Conservation (phyloP, 1,140 invertebrate genomes). For the Plectrocnemia conspersa region DNA sequence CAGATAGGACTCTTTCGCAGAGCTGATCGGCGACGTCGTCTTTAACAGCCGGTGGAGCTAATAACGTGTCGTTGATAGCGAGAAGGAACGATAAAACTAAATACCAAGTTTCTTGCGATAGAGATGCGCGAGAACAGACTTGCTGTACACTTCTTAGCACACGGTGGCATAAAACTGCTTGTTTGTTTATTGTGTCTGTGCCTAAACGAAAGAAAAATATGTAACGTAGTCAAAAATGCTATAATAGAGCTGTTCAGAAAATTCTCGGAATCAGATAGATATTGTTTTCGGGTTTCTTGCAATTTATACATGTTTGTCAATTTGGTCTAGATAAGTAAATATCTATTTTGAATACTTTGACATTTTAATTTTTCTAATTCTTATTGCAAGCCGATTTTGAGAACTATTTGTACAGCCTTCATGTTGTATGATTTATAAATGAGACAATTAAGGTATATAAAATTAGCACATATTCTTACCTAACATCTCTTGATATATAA, state of each 20-base stretch:
- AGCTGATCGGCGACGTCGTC: slow-evolving; percentile 93
- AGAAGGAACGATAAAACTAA: slow-evolving; percentile 83
- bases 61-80: slow-evolving; percentile 85
- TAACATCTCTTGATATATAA: slow-evolving; percentile 81
- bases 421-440: no score
- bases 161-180: slow-evolving; percentile 92
- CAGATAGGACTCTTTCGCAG: slow-evolving; percentile 88
- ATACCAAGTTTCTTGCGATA: slow-evolving; percentile 89
- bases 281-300: no score
- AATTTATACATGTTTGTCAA: no score
- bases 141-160: slow-evolving; percentile 85
- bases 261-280: no score
- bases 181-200: slow-evolving; percentile 83
- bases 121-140: slow-evolving; percentile 74
- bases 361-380: no score
- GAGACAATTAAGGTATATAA: no score
- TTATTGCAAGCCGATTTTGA: no score
- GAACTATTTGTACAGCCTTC: no score
- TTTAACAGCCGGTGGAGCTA: slow-evolving; percentile 87
- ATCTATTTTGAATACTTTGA: no score
- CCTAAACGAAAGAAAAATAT: slow-evolving; percentile 53
- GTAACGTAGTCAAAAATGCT: neutral
- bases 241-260: no score
- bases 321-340: no score
- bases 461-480: slow-evolving; percentile 59